Conservation (phyloP, 2,113 vertebrate genomes). For the Apteryx mantelli region DNA sequence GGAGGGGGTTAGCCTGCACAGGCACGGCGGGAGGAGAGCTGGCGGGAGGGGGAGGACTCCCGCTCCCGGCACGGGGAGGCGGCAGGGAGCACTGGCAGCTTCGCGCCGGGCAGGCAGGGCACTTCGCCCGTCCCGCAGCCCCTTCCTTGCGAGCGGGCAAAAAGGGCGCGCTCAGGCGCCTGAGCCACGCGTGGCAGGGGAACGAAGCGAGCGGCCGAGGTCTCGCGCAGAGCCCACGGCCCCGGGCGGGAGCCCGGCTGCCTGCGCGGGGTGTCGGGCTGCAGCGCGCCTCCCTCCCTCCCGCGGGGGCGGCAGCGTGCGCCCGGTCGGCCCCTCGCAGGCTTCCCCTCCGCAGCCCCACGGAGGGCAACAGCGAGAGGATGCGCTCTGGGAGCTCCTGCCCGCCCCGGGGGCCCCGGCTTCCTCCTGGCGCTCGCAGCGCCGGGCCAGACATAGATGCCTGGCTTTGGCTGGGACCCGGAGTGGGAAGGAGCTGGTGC, state of each 20-base stretch:
- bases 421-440: background rate
- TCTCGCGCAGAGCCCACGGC: fast-evolving
- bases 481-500: conserved; percentile 12
- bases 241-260: background rate
- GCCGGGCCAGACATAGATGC: background rate
- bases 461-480: conserved; percentile 7
- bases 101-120: background rate
- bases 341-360: background rate
- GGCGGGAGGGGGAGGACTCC: background rate
- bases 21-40: conserved; percentile 10
- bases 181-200: fast-evolving
- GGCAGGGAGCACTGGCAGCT: background rate
- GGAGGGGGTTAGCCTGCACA: conserved; percentile 26
- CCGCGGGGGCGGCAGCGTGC: fast-evolving
- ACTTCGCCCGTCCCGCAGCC: background rate
- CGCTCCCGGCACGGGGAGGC: background rate
- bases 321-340: fast-evolving
- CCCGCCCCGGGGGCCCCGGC: background rate
- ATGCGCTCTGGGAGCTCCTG: too few relatives aligned
- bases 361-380: background rate
- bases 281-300: background rate
- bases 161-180: background rate
- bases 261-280: background rate
- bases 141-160: background rate
- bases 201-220: background rate